These are phyloP conservation scores for Drosophila bipectinata DNA, from an alignment of 1,140 invertebrate genomes.

Conservation along the genomic window DNA sequence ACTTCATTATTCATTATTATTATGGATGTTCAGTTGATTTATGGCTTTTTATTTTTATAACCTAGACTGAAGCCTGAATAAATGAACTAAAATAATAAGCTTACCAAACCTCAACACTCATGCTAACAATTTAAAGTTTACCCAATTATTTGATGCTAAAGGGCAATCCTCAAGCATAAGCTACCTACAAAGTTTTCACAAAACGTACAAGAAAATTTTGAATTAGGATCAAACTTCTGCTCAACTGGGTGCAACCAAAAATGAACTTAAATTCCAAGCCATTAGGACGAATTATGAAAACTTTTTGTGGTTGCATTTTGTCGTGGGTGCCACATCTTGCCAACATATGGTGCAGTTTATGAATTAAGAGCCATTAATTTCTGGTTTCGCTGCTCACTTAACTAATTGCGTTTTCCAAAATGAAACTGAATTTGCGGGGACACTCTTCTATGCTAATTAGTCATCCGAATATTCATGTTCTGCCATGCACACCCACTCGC, in stretches of 20 bases:
- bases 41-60: too few relatives aligned
- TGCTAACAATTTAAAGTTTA: not conserved
- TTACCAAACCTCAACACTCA: not conserved
- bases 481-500: slow-evolving; percentile 9
- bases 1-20: not conserved
- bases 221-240: slow-evolving; percentile 5
- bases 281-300: slow-evolving; percentile 29
- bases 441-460: slow-evolving; percentile 57
- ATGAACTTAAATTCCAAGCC: slow-evolving; percentile 24
- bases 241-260: slow-evolving; percentile 9
- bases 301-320: slow-evolving; percentile 37
- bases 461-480: slow-evolving; percentile 22
- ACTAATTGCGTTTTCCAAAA: slow-evolving; percentile 53
- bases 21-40: too few relatives aligned
- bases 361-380: slow-evolving; percentile 63
- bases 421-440: slow-evolving; percentile 50
- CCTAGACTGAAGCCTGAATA: too few relatives aligned
- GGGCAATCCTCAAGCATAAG: not conserved
- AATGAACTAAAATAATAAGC: too few relatives aligned
- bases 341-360: slow-evolving; percentile 59
- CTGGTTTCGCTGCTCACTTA: slow-evolving; percentile 14
- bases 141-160: not conserved
- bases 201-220: slow-evolving; percentile 8
- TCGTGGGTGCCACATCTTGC: slow-evolving; percentile 28
- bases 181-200: not conserved